Base-by-base conservation (phyloP, 2,797 vertebrate species). In the Semaprochilodus insignis region DNA sequence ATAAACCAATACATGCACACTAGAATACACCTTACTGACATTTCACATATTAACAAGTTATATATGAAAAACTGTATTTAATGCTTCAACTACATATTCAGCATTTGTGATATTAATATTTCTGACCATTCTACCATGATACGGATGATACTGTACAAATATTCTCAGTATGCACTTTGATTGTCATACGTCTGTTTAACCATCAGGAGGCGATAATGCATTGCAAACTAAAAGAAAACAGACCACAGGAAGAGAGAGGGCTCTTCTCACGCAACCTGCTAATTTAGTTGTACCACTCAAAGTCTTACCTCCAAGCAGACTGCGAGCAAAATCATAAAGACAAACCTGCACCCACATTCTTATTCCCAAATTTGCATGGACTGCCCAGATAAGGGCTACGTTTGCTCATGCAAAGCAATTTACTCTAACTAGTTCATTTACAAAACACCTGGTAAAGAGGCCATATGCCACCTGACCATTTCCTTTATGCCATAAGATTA, bases 131-230 rank as follows among this genome's bases (percentile, higher is more conserved):
- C 34, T 19, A 52, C 55, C 6, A 21, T 21, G 17, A 21, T 21
- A 40, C 3, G 3, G 36, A 16, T 66, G 36, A 21, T 17, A 40
- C 34, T 21, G 65, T 34, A 67, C 65, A 67, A 67, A 40, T 3
- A 40, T 40, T 67, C 44, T 15, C 5, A 31, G 14, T 51, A 6
- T 71, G 19, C 13, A 11, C 11, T 62, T 21, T 0, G 14, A 25
- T 6, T 16, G 16, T 67, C 72, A 66, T 81, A 40, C 62, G 48
- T 15, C 8, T 74, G 16, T 60, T 25, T 57, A 14, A 59, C 73
- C 84, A 83, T 51, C 55, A 66, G 84, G 78, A 48, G 84, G 84
- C 66, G n/a, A 73, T 23, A 7, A n/a, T 57, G 73, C 54, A 16
- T 16, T 11, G 2, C 7, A 69, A 13, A 44, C 25, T 4, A 27